Conservation (phyloP, 2,797 vertebrate genomes). For the Poeciliopsis paucimaculata region DNA sequence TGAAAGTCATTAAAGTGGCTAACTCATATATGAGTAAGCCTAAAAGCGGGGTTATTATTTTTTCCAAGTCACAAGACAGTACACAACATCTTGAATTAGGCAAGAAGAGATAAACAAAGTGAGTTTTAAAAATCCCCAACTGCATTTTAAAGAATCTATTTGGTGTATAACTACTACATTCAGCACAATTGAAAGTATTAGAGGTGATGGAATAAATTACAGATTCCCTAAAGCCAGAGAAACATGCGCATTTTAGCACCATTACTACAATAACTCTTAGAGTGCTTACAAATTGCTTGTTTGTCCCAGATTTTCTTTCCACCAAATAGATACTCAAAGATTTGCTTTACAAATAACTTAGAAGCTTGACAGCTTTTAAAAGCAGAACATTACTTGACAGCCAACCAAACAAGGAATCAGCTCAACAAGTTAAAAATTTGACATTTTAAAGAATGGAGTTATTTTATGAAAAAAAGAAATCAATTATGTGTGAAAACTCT, state of each 20-base stretch:
- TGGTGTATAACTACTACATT: not conserved
- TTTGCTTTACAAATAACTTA: not conserved
- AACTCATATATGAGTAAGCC: not conserved
- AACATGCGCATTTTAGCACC: not conserved
- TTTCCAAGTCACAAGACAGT: not conserved
- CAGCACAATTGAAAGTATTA: not conserved
- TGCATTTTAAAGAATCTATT: not conserved
- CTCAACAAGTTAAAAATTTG: not conserved
- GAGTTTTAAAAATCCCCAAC: not conserved
- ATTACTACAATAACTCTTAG: not conserved
- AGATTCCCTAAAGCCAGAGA: not conserved
- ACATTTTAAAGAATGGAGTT: no score
- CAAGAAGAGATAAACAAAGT: not conserved
- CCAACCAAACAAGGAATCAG: not conserved
- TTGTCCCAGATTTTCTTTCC: no score
- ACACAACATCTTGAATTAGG: not conserved
- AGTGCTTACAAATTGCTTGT: not conserved
- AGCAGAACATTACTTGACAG: not conserved
- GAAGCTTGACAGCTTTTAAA: not conserved
- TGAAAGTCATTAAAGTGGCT: not conserved
- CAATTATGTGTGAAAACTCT: no score
- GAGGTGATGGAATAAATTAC: not conserved
- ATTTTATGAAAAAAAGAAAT: no score
- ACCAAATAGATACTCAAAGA: not conserved
- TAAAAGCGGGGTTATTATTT: not conserved